Evolutionary conservation across 2,113 vertebrate genomes (phyloP).

Genomic region (Crotalus tigris): DNA sequence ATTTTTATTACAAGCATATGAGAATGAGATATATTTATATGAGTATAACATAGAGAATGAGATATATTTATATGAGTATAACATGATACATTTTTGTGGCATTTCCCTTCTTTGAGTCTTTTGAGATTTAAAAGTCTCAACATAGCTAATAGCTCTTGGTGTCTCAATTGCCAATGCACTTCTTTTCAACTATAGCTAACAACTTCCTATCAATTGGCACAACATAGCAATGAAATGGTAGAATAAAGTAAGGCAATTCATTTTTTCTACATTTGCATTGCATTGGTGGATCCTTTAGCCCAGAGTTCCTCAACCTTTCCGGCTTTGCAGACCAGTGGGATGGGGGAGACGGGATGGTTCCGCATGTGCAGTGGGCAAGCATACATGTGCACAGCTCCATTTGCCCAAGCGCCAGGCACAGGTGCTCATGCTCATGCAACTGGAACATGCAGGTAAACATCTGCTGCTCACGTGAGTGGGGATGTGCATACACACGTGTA

Average conservation of each 20-base stretch:
- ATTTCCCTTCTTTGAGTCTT: not conserved
- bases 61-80: not conserved
- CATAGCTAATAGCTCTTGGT: not conserved
- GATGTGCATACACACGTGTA: too few species aligned
- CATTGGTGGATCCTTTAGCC: not conserved
- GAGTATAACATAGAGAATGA: not conserved
- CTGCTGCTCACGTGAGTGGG: too few species aligned
- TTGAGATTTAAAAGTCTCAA: not conserved
- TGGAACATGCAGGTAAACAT: too few species aligned
- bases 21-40: not conserved
- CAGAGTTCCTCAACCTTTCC: too few species aligned
- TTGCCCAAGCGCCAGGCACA: too few species aligned
- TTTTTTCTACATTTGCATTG: not conserved
- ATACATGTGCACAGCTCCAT: too few species aligned
- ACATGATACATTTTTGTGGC: not conserved
- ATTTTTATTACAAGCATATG: constrained; percentile 7
- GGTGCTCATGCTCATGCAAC: too few species aligned
- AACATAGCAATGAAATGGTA: not conserved
- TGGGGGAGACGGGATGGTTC: too few species aligned
- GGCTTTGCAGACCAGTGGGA: too few species aligned
- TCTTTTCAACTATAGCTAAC: not conserved
- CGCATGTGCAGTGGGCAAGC: too few species aligned
- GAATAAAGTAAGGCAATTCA: not conserved
- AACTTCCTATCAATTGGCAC: not conserved
- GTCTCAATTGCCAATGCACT: not conserved